Base-by-base conservation (phyloP, 2,888 invertebrate genomes). In the Volucella zonaria region DNA sequence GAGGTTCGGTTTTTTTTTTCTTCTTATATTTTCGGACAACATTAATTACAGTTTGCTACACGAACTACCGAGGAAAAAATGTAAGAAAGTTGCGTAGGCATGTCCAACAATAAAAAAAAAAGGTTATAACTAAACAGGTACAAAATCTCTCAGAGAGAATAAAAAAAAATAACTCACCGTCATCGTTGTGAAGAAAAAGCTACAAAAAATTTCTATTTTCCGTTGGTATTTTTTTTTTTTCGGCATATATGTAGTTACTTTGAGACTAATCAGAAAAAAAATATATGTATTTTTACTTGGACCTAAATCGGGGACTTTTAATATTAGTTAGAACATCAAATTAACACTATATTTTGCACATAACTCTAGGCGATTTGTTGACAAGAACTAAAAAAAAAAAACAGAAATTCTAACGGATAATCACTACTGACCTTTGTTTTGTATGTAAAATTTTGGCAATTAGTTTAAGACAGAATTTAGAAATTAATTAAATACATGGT, bases 111-210 rank as follows among this genome's bases (percentile, higher is more conserved):
- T 49, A 31, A 40, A 52, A 43, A 75, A 43, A 75, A 73, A 58
- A 58, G 49, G 49, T 78, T 77, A 73, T 79, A 64, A 64, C 51
- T 52, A 82, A 82, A 74, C 78, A 82, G 79, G 74, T 79, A 82
- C 77, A 66, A 59, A 58, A 52, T 52, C 62, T 54, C 67, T 64
- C 51, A 59, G 43, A 56, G 54, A 71, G 56, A 68, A 70, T 59
- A 59, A 52, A 49, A 59, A 52, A 49, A 75, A 31, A 40, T 14
- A 59, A 82, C 82, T 82, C 73, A 82, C 82, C 82, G 62, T 80
- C 42, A 42, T 68, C 73, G 78, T 68, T 66, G 70, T 76, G 70
- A 47, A 70, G 62, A 51, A 76, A 81, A 70, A 75, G 31, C 43
- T 51, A 62, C 59, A 73, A 77, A 71, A 62, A 6, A 58, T 51